These are phyloP conservation scores for Dicrurus megarhynchus DNA, from an alignment of 2,113 vertebrate genomes.

Conservation along the genomic window DNA sequence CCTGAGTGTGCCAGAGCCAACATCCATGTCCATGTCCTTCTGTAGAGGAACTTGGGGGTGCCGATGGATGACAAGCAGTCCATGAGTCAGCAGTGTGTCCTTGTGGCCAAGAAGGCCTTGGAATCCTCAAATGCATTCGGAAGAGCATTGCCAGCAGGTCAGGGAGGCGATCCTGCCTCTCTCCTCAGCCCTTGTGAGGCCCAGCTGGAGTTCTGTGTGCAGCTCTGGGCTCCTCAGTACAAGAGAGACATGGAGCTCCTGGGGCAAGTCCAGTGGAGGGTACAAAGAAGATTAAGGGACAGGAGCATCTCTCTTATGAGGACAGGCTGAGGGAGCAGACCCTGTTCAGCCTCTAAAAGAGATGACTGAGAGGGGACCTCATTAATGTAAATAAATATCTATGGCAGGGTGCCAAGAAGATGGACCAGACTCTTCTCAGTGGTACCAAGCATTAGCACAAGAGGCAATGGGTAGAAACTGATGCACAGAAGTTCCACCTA, in stretches of 20 bases:
- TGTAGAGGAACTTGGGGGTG: background rate
- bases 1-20: background rate
- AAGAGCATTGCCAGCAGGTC: background rate
- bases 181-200: background rate
- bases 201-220: background rate
- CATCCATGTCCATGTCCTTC: fast-evolving
- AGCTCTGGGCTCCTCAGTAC: background rate
- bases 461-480: background rate
- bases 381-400: background rate
- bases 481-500: background rate
- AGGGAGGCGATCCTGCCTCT: background rate
- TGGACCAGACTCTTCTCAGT: background rate
- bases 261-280: background rate
- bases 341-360: background rate
- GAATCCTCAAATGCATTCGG: fast-evolving
- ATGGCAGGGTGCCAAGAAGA: background rate
- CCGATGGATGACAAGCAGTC: background rate
- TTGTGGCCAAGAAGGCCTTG: background rate
- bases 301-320: background rate
- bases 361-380: background rate
- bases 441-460: background rate
- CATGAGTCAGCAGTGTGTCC: background rate
- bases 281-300: background rate
- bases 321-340: background rate
- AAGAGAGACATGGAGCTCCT: background rate